Percentiles rank a stretch among this genome's conserved stretches.
These are phyloP conservation scores for Callitettix versicolor DNA, from an alignment of 1,140 invertebrate species.

Conservation along the genomic window DNA sequence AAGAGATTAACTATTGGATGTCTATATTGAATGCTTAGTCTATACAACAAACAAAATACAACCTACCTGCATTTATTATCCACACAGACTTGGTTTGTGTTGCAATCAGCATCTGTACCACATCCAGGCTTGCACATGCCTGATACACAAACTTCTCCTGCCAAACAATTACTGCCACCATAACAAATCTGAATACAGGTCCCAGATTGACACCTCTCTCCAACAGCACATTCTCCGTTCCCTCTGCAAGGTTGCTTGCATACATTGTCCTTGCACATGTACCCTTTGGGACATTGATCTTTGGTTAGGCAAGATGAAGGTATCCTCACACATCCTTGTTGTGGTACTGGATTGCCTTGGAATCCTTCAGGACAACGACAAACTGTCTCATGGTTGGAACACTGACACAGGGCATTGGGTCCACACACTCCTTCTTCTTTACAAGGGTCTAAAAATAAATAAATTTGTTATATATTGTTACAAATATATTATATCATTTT, in stretches of 20 bases:
- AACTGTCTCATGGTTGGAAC: slow-evolving; percentile 52
- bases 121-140: slow-evolving; percentile 75
- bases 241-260: slow-evolving; percentile 66
- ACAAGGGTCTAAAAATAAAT: no score
- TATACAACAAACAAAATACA: slow-evolving; percentile 12
- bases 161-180: slow-evolving; percentile 75
- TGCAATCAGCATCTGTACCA: slow-evolving; percentile 67
- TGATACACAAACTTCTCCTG: slow-evolving; percentile 77
- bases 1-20: not conserved
- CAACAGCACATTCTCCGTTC: slow-evolving; percentile 59
- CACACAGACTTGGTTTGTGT: slow-evolving; percentile 65
- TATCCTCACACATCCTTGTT: slow-evolving; percentile 75
- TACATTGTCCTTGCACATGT: slow-evolving; percentile 59
- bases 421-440: slow-evolving; percentile 63
- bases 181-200: slow-evolving; percentile 78
- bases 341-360: slow-evolving; percentile 74
- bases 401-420: slow-evolving; percentile 69
- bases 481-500: no score
- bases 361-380: slow-evolving; percentile 76
- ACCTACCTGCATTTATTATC: slow-evolving; percentile 58
- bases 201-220: slow-evolving; percentile 68
- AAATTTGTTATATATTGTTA: no score
- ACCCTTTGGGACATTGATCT: slow-evolving; percentile 53
- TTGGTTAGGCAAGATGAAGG: slow-evolving; percentile 50
- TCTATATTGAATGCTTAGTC: not conserved